These are phyloP conservation scores for Xenus cinereus DNA, from an alignment of 2,113 vertebrate species.

Conservation along the genomic window DNA sequence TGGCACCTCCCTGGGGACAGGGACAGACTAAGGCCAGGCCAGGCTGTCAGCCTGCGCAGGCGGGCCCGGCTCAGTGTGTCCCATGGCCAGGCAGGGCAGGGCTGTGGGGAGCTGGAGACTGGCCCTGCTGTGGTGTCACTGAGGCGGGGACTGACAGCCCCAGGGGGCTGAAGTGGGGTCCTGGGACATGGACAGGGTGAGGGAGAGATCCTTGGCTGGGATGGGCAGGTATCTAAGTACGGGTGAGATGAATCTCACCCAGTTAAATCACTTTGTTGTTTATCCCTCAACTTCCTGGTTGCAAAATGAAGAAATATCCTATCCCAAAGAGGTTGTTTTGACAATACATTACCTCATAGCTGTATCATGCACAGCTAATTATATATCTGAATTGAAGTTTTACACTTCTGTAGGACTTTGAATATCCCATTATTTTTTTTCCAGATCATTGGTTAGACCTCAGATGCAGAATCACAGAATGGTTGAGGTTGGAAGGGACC, in stretches of 20 bases:
- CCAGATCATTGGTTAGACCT: not conserved
- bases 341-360: not conserved
- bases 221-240: not conserved
- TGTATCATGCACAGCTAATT: not conserved
- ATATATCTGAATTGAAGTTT: not conserved
- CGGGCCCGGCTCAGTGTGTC: not conserved
- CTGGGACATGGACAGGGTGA: no score
- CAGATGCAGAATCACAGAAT: not conserved
- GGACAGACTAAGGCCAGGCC: not conserved
- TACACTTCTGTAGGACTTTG: not conserved
- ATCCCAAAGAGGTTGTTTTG: not conserved
- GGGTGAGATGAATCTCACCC: not conserved
- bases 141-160: not conserved
- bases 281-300: not conserved
- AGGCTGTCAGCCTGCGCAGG: fast-evolving
- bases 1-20: not conserved
- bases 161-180: fast-evolving
- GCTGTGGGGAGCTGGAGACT: not conserved
- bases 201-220: fast-evolving
- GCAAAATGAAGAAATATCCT: not conserved
- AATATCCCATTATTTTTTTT: not conserved
- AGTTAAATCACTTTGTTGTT: not conserved
- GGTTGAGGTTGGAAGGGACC: not conserved
- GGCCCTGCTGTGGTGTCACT: fast-evolving
- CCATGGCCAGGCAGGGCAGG: fast-evolving